A percentile compares a stretch with the other conserved stretches of the same genome.
Conservation (phyloP, 2,888 invertebrate genomes). For the Serripes groenlandicus region DNA sequence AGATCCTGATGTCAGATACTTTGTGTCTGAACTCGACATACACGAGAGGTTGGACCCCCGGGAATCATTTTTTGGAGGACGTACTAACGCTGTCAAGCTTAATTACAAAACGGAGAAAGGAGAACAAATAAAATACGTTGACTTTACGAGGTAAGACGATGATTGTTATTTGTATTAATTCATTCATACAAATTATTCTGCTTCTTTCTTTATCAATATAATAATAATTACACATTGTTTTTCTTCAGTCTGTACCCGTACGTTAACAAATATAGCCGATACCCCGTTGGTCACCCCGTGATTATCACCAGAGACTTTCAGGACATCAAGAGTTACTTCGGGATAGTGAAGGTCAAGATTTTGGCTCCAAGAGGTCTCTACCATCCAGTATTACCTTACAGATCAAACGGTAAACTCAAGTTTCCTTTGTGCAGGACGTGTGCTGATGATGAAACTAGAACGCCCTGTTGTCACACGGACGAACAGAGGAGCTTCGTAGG, state of each 20-base stretch:
- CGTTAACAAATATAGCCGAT: conserved; percentile 68
- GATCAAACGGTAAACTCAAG: conserved; percentile 77
- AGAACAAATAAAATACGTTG: conserved; percentile 68
- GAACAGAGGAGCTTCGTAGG: conserved; percentile 75
- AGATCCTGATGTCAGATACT: conserved; percentile 29
- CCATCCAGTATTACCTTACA: conserved; percentile 79
- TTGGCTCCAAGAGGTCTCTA: conserved; percentile 72
- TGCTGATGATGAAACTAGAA: conserved; percentile 63
- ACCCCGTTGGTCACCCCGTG: conserved; percentile 70
- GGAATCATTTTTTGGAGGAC: conserved; percentile 76
- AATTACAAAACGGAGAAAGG: conserved; percentile 46
- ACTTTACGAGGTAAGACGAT: conserved; percentile 62
- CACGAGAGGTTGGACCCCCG: conserved; percentile 63
- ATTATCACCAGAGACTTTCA: conserved; percentile 27
- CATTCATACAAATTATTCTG: too few relatives aligned
- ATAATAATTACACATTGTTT: too few relatives aligned
- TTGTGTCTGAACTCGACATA: conserved; percentile 21
- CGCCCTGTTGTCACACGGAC: conserved; percentile 76
- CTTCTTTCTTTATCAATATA: too few relatives aligned
- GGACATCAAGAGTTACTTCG: conserved; percentile 50
- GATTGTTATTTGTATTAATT: too few relatives aligned
- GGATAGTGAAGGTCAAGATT: conserved; percentile 55
- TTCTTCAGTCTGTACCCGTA: conserved; percentile 70
- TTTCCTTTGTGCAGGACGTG: conserved; percentile 82
- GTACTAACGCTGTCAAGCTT: conserved; percentile 71